A percentile compares a stretch with the other conserved stretches of the same genome.
Conservation (phyloP, 1,140 invertebrate genomes). For the Papilio polytes region DNA sequence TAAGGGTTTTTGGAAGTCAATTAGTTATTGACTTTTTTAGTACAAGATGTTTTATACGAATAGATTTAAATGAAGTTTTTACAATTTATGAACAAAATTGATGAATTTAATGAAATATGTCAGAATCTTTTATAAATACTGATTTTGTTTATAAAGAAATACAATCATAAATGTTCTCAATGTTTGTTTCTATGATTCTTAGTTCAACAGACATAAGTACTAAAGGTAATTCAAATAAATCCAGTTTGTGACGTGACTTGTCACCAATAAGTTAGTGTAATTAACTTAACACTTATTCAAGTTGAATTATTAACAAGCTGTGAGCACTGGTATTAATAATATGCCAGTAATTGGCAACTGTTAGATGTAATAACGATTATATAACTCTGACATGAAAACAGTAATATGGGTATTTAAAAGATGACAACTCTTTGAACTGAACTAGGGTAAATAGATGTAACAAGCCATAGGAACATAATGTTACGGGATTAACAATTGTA, state of each 20-base stretch:
- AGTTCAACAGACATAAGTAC: neutral
- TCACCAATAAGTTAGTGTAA: neutral
- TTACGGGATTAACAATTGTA: too few relatives aligned
- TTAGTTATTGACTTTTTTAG: too few relatives aligned
- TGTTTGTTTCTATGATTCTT: too few relatives aligned
- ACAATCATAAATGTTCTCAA: too few relatives aligned
- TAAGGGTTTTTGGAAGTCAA: too few relatives aligned
- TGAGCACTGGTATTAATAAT: slow-evolving; percentile 1
- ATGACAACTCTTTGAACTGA: neutral
- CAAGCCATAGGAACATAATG: neutral
- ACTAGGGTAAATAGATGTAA: neutral
- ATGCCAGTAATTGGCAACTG: neutral
- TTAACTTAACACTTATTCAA: slow-evolving; percentile 13
- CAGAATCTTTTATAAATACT: too few relatives aligned
- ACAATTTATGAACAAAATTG: too few relatives aligned
- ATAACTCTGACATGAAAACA: neutral
- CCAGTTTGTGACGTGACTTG: neutral
- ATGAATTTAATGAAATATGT: too few relatives aligned
- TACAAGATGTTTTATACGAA: too few relatives aligned
- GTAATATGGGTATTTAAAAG: neutral
- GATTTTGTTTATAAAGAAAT: too few relatives aligned
- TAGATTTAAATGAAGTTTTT: too few relatives aligned
- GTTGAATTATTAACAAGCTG: slow-evolving; percentile 12
- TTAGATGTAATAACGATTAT: slow-evolving; percentile 10
- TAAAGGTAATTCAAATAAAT: neutral